Conservation (phyloP, 2,113 vertebrate genomes). For the Carlito syrichta region DNA sequence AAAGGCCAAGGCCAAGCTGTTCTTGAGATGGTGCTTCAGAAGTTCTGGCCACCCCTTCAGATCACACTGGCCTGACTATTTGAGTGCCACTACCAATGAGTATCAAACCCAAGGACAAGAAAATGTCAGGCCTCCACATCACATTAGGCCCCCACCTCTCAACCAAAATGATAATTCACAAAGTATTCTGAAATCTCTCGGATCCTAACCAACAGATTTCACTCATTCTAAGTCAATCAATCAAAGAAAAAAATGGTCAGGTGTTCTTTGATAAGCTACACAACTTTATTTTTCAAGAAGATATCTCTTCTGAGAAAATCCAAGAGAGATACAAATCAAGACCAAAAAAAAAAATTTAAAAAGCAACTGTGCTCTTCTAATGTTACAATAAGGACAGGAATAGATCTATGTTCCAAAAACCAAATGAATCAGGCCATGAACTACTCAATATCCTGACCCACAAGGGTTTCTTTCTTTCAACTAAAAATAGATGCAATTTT, state of each 20-base stretch:
- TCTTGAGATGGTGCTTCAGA: accelerated
- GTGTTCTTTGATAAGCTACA: neutral
- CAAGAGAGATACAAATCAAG: neutral
- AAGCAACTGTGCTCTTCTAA: neutral
- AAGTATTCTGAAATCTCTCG: accelerated
- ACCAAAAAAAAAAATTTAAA: neutral
- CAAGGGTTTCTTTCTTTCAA: neutral
- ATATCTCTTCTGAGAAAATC: neutral
- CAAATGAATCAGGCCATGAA: neutral
- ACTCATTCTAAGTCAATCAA: accelerated
- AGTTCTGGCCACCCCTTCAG: neutral
- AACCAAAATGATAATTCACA: accelerated
- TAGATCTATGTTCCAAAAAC: neutral
- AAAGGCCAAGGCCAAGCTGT: accelerated
- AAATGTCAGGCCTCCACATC: no score
- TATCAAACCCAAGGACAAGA: neutral
- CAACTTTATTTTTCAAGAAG: neutral
- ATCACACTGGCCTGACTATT: neutral
- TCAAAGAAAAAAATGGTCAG: neutral
- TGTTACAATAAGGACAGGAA: neutral
- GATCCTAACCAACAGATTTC: neutral
- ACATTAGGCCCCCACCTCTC: no score
- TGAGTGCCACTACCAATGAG: accelerated
- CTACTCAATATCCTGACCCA: neutral
- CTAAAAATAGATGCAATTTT: neutral